Percentiles rank a stretch among this genome's conserved stretches.
Conservation (phyloP, 2,888 invertebrate genomes). For the Pecten maximus region DNA sequence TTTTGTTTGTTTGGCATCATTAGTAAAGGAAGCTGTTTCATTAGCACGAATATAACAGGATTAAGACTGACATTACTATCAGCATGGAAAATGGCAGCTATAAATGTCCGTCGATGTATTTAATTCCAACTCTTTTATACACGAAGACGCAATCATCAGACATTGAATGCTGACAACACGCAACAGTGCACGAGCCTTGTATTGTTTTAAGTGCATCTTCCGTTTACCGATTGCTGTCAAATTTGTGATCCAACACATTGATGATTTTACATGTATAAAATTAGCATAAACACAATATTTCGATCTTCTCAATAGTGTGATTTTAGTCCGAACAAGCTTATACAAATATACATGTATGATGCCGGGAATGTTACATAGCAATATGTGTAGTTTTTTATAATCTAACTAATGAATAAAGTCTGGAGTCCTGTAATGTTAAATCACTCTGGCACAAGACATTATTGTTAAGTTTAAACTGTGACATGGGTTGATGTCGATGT, state of each 20-base stretch:
- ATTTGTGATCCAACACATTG: background rate
- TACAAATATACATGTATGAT: too few species aligned
- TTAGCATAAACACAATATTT: background rate
- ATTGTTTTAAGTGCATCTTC: background rate
- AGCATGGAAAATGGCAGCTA: background rate
- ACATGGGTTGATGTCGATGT: too few species aligned
- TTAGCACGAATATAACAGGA: background rate
- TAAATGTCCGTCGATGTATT: background rate
- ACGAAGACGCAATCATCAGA: background rate
- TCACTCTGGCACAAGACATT: too few species aligned
- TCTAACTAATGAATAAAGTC: too few species aligned
- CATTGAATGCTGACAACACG: background rate
- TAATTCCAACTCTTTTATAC: background rate
- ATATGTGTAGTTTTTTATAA: too few species aligned
- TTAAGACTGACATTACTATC: background rate
- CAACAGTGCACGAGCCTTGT: background rate
- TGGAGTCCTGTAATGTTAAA: too few species aligned
- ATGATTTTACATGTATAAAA: background rate
- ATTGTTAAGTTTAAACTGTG: too few species aligned
- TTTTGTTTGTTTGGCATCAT: background rate
- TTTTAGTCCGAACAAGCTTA: too few species aligned
- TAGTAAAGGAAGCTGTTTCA: background rate
- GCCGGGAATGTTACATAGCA: too few species aligned
- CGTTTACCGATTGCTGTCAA: background rate
- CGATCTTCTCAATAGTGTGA: background rate